These are phyloP conservation scores for Hypolimnas misippus DNA, from an alignment of 2,888 invertebrate species.

Conservation along the genomic window DNA sequence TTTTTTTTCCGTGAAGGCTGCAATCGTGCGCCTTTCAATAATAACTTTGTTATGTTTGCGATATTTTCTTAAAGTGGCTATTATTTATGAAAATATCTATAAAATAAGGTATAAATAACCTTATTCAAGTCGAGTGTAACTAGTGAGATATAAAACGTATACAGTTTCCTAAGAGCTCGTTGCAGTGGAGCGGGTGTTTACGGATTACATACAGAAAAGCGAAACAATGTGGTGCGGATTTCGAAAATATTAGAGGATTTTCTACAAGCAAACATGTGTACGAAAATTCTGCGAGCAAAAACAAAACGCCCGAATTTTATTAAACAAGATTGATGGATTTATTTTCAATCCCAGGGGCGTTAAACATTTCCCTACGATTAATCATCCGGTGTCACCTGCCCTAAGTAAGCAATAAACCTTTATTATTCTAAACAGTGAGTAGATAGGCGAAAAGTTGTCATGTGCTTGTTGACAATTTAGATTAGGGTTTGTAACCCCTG, in stretches of 20 bases:
- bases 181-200: constrained; percentile 18
- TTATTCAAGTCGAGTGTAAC: neutral
- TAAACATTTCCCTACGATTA: constrained; percentile 47
- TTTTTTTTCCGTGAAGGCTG: too few species aligned
- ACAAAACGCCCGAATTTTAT: constrained; percentile 43
- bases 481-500: constrained; percentile 35
- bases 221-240: constrained; percentile 15
- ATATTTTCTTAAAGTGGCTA: neutral
- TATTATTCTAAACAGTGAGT: constrained; percentile 41
- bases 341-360: constrained; percentile 46
- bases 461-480: constrained; percentile 40
- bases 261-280: constrained; percentile 35
- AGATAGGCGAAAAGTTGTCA: constrained; percentile 37
- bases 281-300: constrained; percentile 34
- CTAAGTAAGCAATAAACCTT: constrained; percentile 52
- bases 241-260: constrained; percentile 20
- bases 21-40: too few species aligned
- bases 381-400: constrained; percentile 51
- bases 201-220: constrained; percentile 23
- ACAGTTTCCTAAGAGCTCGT: constrained; percentile 24
- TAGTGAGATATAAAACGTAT: constrained; percentile 17
- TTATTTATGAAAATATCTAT: neutral
- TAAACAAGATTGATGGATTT: constrained; percentile 49
- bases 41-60: too few species aligned
- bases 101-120: neutral